Base-by-base conservation (phyloP, 2,797 vertebrate genomes). In the Caiman crocodilus region DNA sequence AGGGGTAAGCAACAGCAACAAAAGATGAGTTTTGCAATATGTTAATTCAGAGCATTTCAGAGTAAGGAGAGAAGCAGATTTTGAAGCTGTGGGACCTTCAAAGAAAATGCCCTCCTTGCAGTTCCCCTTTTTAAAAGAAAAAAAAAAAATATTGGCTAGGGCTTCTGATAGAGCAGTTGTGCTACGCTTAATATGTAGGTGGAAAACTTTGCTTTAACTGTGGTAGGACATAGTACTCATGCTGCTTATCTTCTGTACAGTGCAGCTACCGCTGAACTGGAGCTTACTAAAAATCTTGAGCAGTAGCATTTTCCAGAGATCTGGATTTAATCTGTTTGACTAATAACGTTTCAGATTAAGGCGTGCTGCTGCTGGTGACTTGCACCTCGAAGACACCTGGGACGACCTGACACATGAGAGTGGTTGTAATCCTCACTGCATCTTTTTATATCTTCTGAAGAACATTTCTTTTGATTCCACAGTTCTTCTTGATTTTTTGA, bases 401-500 rank as follows among this genome's bases (percentile, higher is more conserved):
- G n/a, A 76, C 32, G 56, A 23, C 28, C 79, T 85, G 60, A 95
- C 94, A 0, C 98, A 98, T 85, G 89, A 88, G 60, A 90, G 78
- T 14, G 99, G 99, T 75, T 98, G 93, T 85, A 99, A 99, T 97
- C 99, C 99, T 82, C 99, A 99, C 92, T 99, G 99, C 84, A 97
- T 99, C 88, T 99, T 99, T 80, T 93, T 99, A 14, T 97, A 98
- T 28, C 97, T 99, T 87, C 97, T 99, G 20, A 98, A 96, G 88
- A 99, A 97, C 92, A 71, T 99, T 14, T 98, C 97, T 0, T 99
- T 99, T 60, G 99, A 99, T 97, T 97, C 98, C 89, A 98, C 98
- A 42, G 97, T 99, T 80, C 98, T 99, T 11, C 97, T 99, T 0
- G 99, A 99, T 96, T 99, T 99, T 95, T 97, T 99, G 90, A 99